A percentile compares a stretch with the other conserved stretches of the same genome.
These are phyloP conservation scores for Equus quagga DNA, from an alignment of 2,113 vertebrate species.

Conservation along the genomic window DNA sequence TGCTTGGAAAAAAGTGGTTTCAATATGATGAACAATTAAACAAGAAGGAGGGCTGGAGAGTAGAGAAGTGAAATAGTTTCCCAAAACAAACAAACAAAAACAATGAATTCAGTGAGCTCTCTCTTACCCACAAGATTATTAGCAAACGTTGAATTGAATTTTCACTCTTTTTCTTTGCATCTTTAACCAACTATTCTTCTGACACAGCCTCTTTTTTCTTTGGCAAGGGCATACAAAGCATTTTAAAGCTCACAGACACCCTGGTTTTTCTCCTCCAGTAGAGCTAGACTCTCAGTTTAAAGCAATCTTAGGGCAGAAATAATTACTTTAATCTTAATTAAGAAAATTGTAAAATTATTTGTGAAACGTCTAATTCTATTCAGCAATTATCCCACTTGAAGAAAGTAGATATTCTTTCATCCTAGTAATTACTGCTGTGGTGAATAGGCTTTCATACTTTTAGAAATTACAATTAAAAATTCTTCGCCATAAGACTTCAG, in stretches of 20 bases:
- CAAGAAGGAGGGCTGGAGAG: background rate
- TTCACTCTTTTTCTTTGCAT: background rate
- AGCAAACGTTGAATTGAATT: background rate
- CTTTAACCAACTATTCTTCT: background rate
- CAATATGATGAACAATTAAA: background rate
- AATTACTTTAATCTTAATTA: slow-evolving; percentile 61
- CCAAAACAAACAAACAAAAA: background rate
- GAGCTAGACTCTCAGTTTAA: slow-evolving; percentile 17
- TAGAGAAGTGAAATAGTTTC: background rate
- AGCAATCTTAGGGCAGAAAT: slow-evolving; percentile 17
- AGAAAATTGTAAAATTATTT: slow-evolving; percentile 62
- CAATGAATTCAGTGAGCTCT: background rate
- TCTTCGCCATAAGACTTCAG: slow-evolving; percentile 34
- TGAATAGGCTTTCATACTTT: slow-evolving; percentile 35
- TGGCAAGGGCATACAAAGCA: background rate
- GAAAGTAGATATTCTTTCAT: slow-evolving; percentile 32
- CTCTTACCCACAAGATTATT: background rate
- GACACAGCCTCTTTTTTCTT: background rate
- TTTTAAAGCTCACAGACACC: background rate
- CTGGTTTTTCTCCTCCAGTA: background rate
- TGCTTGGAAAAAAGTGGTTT: background rate
- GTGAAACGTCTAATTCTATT: slow-evolving; percentile 40
- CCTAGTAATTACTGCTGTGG: slow-evolving; percentile 28
- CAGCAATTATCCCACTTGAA: slow-evolving; percentile 1
- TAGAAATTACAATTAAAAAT: slow-evolving; percentile 58